Conservation (phyloP, 1,140 invertebrate species). For the Philopotamus ludificatus region DNA sequence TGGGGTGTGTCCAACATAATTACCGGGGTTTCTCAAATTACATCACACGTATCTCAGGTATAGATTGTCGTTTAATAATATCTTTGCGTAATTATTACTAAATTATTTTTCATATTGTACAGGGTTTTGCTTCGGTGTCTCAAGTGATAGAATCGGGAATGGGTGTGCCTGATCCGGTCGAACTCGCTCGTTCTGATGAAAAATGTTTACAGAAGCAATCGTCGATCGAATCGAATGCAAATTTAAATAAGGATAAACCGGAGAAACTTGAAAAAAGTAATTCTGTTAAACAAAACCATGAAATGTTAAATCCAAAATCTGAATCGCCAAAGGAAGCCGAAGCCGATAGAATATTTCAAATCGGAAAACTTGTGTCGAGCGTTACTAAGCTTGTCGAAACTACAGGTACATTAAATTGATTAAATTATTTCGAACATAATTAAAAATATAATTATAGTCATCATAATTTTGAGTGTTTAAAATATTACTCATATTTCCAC, state of each 20-base stretch:
- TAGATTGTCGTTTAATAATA: neutral
- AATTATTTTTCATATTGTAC: constrained; percentile 17
- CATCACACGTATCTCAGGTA: constrained; percentile 39
- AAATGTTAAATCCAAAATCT: constrained; percentile 5
- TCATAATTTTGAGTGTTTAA: too few relatives aligned
- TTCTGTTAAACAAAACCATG: neutral
- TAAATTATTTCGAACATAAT: neutral
- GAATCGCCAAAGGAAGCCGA: constrained; percentile 2
- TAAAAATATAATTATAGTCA: too few relatives aligned
- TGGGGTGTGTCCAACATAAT: constrained; percentile 47
- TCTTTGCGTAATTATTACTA: neutral
- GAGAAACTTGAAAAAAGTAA: neutral
- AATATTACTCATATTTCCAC: too few relatives aligned
- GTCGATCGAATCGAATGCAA: constrained; percentile 27
- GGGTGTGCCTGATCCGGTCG: constrained; percentile 73
- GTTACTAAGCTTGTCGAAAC: constrained; percentile 70
- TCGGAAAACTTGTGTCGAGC: constrained; percentile 66
- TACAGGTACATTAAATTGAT: constrained; percentile 50
- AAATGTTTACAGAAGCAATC: constrained; percentile 42
- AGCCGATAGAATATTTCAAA: constrained; percentile 40
- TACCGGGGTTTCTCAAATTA: constrained; percentile 35
- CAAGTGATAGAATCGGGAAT: constrained; percentile 76
- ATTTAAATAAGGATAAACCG: neutral
- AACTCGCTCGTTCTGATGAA: constrained; percentile 61
- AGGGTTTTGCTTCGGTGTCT: constrained; percentile 56